Base-by-base conservation (phyloP, 1,140 invertebrate species). In the Zaprionus inermis region DNA sequence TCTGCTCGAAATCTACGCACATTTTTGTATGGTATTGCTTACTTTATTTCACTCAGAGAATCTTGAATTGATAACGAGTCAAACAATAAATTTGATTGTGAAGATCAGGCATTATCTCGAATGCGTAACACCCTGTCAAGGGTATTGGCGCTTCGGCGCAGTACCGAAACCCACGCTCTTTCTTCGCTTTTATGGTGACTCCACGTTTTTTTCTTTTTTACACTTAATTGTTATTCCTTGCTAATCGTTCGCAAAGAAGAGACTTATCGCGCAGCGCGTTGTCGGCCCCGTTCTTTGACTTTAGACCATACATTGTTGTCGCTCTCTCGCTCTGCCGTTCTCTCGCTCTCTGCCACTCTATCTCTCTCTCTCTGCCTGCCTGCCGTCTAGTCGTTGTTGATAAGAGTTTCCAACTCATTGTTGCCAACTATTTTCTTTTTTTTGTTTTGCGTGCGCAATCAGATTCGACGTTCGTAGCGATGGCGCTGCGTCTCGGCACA, bases 231-330 rank as follows among this genome's bases (percentile, higher is more conserved):
- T 11, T 22, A 16, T 54, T 63, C 57, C 11, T 34, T 41, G 44
- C 32, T 58, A 57, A 69, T 69, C 66, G 56, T 24, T 68, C 46
- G 30, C n/a, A 34, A 32, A 38, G 11, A 24, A 32, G 36, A 34
- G 14, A 46, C 61, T 59, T 72, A 67, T 72, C 70, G 55, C 70
- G 55, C 36, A 22, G 11, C 36, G 16, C 44, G 10, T 11, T 10
- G 16, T 49, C 5, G 44, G 12, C 36, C n/a, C 12, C 3, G 36
- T 14, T 38, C 30, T 32, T 9, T 32, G 30, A 32, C 7, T 32
- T 32, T 32, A 28, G n/a, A n/a, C n/a, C 6, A 36, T 58, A 58
- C 65, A 59, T 52, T 68, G 66, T 59, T 52, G 56, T 59, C 66
- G 58, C 51, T 41, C 32, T 52, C 20, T 12, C 18, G n/a, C 38